A percentile compares a stretch with the other conserved stretches of the same genome.
phyloP scores from a whole-genome alignment of 2,888 invertebrate species.

The Leucophora obtusa region DNA sequence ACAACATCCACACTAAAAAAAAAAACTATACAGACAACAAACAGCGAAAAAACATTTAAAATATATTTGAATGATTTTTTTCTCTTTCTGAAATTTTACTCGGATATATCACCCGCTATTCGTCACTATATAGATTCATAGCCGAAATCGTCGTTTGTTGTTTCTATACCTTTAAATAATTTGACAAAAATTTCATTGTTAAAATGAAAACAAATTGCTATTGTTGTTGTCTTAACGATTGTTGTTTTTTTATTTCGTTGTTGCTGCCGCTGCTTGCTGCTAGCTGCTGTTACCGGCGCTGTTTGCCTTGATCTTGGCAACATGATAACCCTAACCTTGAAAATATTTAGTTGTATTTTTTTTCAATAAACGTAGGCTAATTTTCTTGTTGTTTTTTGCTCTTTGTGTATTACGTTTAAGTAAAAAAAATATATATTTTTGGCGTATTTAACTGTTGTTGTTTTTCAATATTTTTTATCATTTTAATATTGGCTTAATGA shows the following conservation, averaged over 20 bases:
- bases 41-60: neutral
- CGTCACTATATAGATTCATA: constrained; percentile 19
- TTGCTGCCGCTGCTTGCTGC: constrained; percentile 32
- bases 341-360: constrained; percentile 54
- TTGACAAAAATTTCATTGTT: constrained; percentile 58
- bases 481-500: neutral
- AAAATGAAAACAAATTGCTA: constrained; percentile 16
- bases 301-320: constrained; percentile 75
- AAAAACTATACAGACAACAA: neutral
- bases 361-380: constrained; percentile 45
- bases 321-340: constrained; percentile 75
- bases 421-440: constrained; percentile 12
- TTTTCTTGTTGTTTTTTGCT: constrained; percentile 49
- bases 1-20: constrained; percentile 1
- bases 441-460: constrained; percentile 17
- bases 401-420: constrained; percentile 26
- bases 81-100: neutral
- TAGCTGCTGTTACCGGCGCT: constrained; percentile 58
- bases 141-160: neutral
- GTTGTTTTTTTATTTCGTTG: constrained; percentile 10
- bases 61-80: neutral
- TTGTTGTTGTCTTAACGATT: constrained; percentile 2
- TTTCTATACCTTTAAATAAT: constrained; percentile 31
- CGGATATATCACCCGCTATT: constrained; percentile 39
- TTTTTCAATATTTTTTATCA: neutral